Conservation (phyloP, 1,140 invertebrate genomes). For the Halesus radiatus region DNA sequence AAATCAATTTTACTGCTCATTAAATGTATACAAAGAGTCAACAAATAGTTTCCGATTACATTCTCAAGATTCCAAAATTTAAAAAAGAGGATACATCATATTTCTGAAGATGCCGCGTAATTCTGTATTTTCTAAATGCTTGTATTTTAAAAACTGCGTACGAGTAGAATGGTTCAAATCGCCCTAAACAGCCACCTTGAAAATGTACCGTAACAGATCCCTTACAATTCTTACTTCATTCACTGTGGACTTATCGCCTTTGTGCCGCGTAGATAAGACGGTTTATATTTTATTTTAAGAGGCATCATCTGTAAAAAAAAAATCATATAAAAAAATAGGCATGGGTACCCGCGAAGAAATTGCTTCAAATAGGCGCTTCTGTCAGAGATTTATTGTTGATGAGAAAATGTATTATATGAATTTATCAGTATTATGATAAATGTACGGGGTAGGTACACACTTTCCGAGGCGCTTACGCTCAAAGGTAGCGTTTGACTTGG, state of each 20-base stretch:
- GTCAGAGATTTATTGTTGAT: conserved; percentile 44
- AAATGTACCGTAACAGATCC: too few species aligned
- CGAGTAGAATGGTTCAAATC: too few species aligned
- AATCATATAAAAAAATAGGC: not conserved
- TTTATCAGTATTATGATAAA: conserved; percentile 44
- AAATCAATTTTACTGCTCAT: too few species aligned
- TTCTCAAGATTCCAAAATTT: too few species aligned
- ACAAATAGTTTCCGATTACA: too few species aligned
- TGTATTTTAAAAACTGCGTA: too few species aligned
- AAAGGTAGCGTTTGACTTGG: conserved; percentile 19
- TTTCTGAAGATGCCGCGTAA: too few species aligned
- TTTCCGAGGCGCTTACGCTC: not conserved
- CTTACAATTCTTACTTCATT: too few species aligned
- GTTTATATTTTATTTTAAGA: conserved; percentile 43
- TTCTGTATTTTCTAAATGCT: too few species aligned
- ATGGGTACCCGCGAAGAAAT: conserved; percentile 27
- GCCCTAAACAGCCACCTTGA: too few species aligned
- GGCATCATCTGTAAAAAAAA: conserved; percentile 41
- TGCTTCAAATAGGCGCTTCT: conserved; percentile 38
- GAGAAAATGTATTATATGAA: conserved; percentile 42
- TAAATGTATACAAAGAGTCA: too few species aligned
- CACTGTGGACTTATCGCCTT: conserved; percentile 18
- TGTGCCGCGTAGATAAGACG: conserved; percentile 27
- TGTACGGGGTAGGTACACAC: not conserved
- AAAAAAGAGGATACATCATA: too few species aligned